A percentile compares a stretch with the other conserved stretches of the same genome.
These are phyloP conservation scores for Bruchidius siliquastri DNA, from an alignment of 2,888 invertebrate genomes.

Conservation along the genomic window DNA sequence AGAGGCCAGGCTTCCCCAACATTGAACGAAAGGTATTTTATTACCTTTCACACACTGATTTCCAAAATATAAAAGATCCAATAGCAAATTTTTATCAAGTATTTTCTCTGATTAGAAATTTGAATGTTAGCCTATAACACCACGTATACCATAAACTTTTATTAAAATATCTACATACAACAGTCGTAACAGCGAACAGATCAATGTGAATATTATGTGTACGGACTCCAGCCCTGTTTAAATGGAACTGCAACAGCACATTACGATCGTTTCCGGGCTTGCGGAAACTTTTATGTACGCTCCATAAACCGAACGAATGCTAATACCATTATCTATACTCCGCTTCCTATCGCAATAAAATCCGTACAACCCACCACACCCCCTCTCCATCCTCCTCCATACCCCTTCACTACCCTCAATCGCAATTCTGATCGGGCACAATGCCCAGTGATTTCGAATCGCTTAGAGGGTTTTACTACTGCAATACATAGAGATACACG, in stretches of 20 bases:
- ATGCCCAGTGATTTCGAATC: not conserved
- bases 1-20: too few relatives aligned
- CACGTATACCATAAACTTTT: too few relatives aligned
- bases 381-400: slow-evolving; percentile 1
- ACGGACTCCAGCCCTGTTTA: not conserved
- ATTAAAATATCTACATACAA: too few relatives aligned
- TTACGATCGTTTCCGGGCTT: slow-evolving; percentile 41
- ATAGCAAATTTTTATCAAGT: too few relatives aligned
- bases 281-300: slow-evolving; percentile 54
- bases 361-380: slow-evolving; percentile 9
- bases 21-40: too few relatives aligned
- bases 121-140: too few relatives aligned
- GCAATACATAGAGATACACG: not conserved
- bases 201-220: too few relatives aligned
- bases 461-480: not conserved
- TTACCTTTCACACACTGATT: too few relatives aligned
- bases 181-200: too few relatives aligned
- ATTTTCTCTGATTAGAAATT: too few relatives aligned
- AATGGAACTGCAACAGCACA: slow-evolving; percentile 11
- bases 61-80: too few relatives aligned
- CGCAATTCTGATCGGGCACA: not conserved
- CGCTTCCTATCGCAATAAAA: slow-evolving; percentile 45
- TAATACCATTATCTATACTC: slow-evolving; percentile 53
- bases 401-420: not conserved
- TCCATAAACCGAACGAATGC: slow-evolving; percentile 60